Base-by-base conservation (phyloP, 2,797 vertebrate species). In the Bovichtus diacanthus region DNA sequence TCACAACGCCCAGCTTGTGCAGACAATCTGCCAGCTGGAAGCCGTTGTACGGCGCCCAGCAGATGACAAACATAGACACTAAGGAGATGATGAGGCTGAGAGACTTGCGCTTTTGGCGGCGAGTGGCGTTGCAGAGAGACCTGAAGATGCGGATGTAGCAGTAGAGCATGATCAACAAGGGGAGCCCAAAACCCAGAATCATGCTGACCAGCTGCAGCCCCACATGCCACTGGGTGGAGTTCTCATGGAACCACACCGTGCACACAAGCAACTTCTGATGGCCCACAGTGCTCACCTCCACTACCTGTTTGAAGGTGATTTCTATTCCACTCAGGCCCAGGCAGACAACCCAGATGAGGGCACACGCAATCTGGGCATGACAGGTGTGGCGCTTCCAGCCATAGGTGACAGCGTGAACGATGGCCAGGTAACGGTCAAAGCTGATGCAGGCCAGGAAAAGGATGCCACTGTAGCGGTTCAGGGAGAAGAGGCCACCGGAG, bases 371-470 rank as follows among this genome's bases (percentile, higher is more conserved):
- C 50, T 95, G 94, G 1, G 93, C 93, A 21, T 95, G 95, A 68
- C 90, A 91, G 31, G 91, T 91, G 70, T 82, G 93, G 73, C 91
- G 93, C 19, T 93, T 95, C 93, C 93, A 95, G 55, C 92, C 86
- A 1, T 93, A 87, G 41, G 91, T 92, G 54, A 95, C 78, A 0
- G 94, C 95, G 1, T 95, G 95, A 9, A 96, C 96, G 2, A 97
- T 96, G 64, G 95, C 95, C 77, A 96, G 83, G 89, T 96, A 97
- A 29, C 96, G 93, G 85, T 97, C 96, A 1, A 96, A 92, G 84
- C 96, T 96, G 84, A 97, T 95, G 92, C 95, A 96, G 13, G 93
- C 93, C 70, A 97, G 89, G 85, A 97, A 95, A 5, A 97, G 94
- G 76, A 96, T 92, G n/a, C 95, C 94, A 41, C 95, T 95, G 88